These are phyloP conservation scores for Elegia similella DNA, from an alignment of 2,888 invertebrate genomes.

Conservation along the genomic window DNA sequence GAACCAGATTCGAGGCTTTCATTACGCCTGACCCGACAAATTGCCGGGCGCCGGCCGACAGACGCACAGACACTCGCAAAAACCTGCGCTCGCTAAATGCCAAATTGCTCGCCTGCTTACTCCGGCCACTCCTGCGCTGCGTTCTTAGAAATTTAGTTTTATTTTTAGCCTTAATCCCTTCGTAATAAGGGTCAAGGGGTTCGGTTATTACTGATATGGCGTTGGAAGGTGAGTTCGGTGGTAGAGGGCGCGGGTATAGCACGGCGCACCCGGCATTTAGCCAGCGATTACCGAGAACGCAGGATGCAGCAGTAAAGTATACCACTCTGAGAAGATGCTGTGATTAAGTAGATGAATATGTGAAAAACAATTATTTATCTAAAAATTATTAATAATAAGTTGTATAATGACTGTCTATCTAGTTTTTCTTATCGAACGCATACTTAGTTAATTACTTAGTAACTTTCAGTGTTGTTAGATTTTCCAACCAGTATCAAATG, in stretches of 20 bases:
- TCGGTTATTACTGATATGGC: not conserved
- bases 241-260: slow-evolving; percentile 4
- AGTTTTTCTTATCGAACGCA: no score
- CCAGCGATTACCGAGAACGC: not conserved
- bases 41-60: not conserved
- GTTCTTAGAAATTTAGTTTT: not conserved
- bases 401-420: no score
- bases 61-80: not conserved
- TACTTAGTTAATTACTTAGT: no score
- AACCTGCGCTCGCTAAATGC: slow-evolving; percentile 3
- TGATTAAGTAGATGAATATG: not conserved
- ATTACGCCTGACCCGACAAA: slow-evolving; percentile 5
- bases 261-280: not conserved
- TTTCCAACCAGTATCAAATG: no score
- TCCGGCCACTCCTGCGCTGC: not conserved
- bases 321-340: not conserved
- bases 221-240: not conserved
- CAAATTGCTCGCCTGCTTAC: not conserved
- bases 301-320: not conserved
- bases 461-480: no score
- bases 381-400: not conserved
- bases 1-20: not conserved
- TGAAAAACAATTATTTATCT: not conserved
- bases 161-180: not conserved
- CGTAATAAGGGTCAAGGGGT: not conserved